Percentiles rank a stretch among this genome's conserved stretches.
Evolutionary conservation across 2,113 vertebrate genomes (phyloP).

Genomic region (Urocynchramus pylzowi): DNA sequence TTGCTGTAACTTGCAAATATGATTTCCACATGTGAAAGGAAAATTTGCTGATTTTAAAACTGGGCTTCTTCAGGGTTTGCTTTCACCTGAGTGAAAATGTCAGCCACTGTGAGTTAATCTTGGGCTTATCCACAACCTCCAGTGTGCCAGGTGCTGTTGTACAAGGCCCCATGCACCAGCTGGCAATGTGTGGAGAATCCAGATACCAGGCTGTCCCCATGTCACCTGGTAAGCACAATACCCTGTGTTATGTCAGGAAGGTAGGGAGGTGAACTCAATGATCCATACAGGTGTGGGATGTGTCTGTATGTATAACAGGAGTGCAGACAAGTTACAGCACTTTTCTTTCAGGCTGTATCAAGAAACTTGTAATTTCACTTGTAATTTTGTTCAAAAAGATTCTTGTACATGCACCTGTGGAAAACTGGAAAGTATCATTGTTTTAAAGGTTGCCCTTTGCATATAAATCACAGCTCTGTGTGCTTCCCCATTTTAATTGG

Average conservation of each 20-base stretch:
- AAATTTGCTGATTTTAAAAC: not conserved
- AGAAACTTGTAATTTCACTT: slow-evolving; percentile 30
- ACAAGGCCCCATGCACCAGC: not conserved
- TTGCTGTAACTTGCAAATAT: not conserved
- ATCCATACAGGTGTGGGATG: not conserved
- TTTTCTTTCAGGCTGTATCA: slow-evolving; percentile 39
- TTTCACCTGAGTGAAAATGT: not conserved
- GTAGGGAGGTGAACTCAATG: not conserved
- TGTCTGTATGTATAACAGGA: not conserved
- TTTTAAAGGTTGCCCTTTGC: slow-evolving; percentile 74
- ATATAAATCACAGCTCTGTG: slow-evolving; percentile 70
- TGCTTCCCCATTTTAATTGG: slow-evolving; percentile 75
- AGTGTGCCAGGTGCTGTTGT: not conserved
- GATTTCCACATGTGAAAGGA: not conserved
- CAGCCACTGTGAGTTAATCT: not conserved
- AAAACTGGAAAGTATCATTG: slow-evolving; percentile 50
- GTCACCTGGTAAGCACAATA: slow-evolving; percentile 2
- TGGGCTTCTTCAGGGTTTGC: not conserved
- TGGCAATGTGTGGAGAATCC: not conserved
- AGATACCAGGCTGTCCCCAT: not conserved
- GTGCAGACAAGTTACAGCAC: not conserved
- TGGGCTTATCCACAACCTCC: not conserved
- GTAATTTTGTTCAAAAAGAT: slow-evolving; percentile 43
- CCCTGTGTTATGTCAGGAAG: not conserved
- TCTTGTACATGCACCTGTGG: slow-evolving; percentile 51